Conservation (phyloP, 2,797 vertebrate genomes). For the Acanthopagrus latus region DNA sequence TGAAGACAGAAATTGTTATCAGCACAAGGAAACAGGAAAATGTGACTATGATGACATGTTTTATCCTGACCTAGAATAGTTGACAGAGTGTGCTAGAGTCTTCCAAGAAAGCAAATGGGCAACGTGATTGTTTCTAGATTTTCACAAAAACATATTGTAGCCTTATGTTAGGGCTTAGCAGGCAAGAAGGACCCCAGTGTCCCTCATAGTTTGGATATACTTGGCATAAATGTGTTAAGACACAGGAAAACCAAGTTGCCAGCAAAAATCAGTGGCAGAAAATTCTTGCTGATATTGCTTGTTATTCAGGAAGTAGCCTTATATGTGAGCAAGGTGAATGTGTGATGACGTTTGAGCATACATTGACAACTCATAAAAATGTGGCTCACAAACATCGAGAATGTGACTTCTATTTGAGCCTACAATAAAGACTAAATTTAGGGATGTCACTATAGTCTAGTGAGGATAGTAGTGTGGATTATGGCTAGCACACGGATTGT, state of each 20-base stretch:
- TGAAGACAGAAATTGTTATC: not conserved
- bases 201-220: not conserved
- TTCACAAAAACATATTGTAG: not conserved
- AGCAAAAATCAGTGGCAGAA: not conserved
- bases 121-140: not conserved
- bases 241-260: not conserved
- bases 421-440: not conserved
- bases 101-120: not conserved
- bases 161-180: not conserved
- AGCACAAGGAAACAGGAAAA: not conserved
- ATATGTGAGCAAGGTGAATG: not conserved
- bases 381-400: not conserved
- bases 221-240: not conserved
- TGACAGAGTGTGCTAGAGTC: not conserved
- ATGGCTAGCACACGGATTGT: constrained; percentile 1
- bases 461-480: constrained; percentile 17
- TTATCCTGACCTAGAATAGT: not conserved
- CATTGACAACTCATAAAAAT: not conserved
- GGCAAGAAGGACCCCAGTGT: not conserved
- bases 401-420: not conserved
- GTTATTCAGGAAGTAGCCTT: not conserved
- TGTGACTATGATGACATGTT: not conserved
- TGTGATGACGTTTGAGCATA: not conserved
- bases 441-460: not conserved
- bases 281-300: not conserved